Conservation (phyloP, 2,888 invertebrate genomes). For the Parapristionchus giblindavisi region DNA sequence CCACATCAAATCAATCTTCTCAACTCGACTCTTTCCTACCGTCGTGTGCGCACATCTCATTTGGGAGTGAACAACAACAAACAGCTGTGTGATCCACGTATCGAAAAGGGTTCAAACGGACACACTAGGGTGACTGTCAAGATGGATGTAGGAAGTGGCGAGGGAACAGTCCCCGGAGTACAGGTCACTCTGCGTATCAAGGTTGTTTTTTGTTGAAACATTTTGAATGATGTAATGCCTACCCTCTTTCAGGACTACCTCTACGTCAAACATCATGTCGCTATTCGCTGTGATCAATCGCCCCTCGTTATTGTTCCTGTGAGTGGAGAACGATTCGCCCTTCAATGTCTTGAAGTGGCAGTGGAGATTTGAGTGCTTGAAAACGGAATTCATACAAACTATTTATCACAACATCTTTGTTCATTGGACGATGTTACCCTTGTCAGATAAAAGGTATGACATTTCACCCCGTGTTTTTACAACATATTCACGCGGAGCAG, state of each 20-base stretch:
- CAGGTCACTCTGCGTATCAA: not conserved
- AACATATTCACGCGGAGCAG: no score
- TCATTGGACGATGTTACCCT: no score
- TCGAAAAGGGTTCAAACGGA: slow-evolving; percentile 6
- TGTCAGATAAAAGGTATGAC: no score
- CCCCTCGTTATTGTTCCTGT: not conserved
- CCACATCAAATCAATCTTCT: slow-evolving; percentile 7
- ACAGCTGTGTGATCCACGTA: not conserved
- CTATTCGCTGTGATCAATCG: not conserved
- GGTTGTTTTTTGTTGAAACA: not conserved
- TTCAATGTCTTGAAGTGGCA: not conserved
- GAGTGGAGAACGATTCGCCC: not conserved
- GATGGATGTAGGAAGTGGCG: not conserved
- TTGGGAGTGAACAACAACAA: not conserved
- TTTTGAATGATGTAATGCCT: not conserved
- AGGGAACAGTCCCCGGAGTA: not conserved
- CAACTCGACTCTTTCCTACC: not conserved
- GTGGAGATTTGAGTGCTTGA: slow-evolving; percentile 2
- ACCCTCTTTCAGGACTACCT: slow-evolving; percentile 11
- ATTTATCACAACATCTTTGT: no score
- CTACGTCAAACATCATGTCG: not conserved
- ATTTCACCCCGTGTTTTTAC: no score
- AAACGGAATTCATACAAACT: no score
- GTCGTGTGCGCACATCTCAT: slow-evolving; percentile 1
- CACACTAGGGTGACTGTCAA: slow-evolving; percentile 1